Conservation (phyloP, 2,113 vertebrate species). For the Merops nubicus region DNA sequence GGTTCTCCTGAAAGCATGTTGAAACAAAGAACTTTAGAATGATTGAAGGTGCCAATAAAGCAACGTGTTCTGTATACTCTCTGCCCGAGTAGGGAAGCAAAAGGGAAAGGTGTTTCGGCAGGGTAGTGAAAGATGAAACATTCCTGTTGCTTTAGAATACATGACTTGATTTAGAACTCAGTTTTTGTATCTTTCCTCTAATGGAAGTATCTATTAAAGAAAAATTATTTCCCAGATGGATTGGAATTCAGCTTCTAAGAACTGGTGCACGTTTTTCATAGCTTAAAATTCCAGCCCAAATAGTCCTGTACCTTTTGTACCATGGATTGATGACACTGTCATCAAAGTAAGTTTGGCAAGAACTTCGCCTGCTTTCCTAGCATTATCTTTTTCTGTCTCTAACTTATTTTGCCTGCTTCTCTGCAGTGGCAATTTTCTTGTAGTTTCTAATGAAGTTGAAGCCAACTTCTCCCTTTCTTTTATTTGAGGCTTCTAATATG, state of each 20-base stretch:
- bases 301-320: neutral
- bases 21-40: neutral
- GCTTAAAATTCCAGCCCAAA: neutral
- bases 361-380: neutral
- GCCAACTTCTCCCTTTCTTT: neutral
- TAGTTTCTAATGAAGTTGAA: neutral
- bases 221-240: neutral
- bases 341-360: neutral
- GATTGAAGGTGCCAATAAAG: neutral
- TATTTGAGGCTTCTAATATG: neutral
- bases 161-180: neutral
- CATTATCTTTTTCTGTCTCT: neutral
- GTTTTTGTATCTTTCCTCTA: neutral
- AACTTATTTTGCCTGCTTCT: neutral
- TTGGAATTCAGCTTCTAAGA: neutral
- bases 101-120: neutral
- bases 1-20: neutral
- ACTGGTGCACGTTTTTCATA: neutral
- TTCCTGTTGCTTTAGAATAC: neutral
- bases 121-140: neutral
- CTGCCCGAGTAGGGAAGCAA: neutral
- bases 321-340: neutral
- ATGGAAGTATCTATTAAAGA: neutral
- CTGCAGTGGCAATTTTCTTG: neutral
- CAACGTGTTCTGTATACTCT: neutral